These are phyloP conservation scores for Chondrosia reniformis DNA, from an alignment of 37 sponge, comb jelly and placozoan genomes.

Conservation along the genomic window DNA sequence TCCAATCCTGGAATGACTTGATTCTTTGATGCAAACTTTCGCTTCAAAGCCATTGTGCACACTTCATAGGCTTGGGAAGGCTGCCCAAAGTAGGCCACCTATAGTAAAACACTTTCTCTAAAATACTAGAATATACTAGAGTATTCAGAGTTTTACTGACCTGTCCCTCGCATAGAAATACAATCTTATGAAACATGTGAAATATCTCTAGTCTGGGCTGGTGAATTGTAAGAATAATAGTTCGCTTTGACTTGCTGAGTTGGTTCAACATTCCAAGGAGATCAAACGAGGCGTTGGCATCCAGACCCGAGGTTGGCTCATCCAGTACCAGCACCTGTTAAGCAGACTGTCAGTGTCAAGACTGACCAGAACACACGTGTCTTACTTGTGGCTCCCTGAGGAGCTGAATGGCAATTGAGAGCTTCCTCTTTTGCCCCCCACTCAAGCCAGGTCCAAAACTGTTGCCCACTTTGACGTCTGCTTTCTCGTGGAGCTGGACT, in stretches of 20 bases:
- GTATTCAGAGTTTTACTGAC: slow-evolving; percentile 20
- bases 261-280: slow-evolving; percentile 57
- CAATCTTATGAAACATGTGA: slow-evolving; percentile 59
- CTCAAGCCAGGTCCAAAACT: slow-evolving; percentile 71
- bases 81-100: slow-evolving; percentile 62
- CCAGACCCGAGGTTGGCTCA: slow-evolving; percentile 43
- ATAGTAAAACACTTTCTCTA: slow-evolving; percentile 12
- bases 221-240: slow-evolving; percentile 76
- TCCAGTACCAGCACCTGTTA: background rate
- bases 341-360: background rate
- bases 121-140: background rate
- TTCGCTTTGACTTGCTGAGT: slow-evolving; percentile 58
- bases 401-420: slow-evolving; percentile 78
- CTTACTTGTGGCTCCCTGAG: slow-evolving; percentile 49
- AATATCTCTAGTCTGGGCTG: slow-evolving; percentile 80
- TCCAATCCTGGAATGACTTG: slow-evolving; percentile 21
- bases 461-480: slow-evolving; percentile 72
- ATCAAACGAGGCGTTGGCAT: slow-evolving; percentile 65
- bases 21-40: slow-evolving; percentile 10
- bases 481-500: slow-evolving; percentile 55
- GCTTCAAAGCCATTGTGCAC: slow-evolving; percentile 29
- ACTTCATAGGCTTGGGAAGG: slow-evolving; percentile 43
- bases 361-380: background rate
- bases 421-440: slow-evolving; percentile 78
- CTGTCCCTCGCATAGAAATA: slow-evolving; percentile 66